phyloP scores from a whole-genome alignment of 2,113 vertebrate species.

The Elephantulus edwardii region DNA sequence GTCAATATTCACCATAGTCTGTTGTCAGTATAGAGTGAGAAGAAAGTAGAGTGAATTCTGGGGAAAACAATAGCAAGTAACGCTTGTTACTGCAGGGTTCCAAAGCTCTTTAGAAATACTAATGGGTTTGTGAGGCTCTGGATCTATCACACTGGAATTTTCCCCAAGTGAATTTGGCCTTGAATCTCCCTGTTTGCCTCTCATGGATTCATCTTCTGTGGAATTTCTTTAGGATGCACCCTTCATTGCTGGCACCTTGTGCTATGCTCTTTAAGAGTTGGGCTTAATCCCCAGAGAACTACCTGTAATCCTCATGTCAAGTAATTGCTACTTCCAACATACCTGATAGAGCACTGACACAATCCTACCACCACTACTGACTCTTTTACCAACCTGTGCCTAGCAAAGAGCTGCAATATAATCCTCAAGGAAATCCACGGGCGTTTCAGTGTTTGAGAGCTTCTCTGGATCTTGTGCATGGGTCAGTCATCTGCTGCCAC shows the following conservation, averaged over 20 bases:
- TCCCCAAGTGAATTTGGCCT: background rate
- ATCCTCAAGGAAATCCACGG: fast-evolving
- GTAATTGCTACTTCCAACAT: background rate
- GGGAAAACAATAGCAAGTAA: background rate
- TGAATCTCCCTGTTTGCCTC: background rate
- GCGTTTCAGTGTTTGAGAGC: background rate
- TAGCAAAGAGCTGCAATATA: too few relatives aligned
- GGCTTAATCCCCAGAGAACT: background rate
- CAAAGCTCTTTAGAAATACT: background rate
- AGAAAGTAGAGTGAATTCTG: background rate
- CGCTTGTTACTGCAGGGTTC: background rate
- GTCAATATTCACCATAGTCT: background rate
- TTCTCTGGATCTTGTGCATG: background rate
- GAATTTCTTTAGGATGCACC: background rate
- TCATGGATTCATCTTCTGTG: background rate
- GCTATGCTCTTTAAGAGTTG: background rate
- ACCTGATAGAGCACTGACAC: background rate
- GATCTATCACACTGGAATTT: background rate
- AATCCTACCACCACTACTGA: background rate
- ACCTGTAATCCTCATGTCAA: background rate
- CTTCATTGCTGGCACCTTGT: background rate
- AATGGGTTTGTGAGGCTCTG: background rate
- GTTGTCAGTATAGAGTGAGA: background rate
- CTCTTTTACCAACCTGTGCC: background rate
- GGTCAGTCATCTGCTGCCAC: background rate